Evolutionary conservation across 2,797 vertebrate genomes (phyloP), one percentile per base, ranked within the genome.

Genomic region (Mus spretus): DNA sequence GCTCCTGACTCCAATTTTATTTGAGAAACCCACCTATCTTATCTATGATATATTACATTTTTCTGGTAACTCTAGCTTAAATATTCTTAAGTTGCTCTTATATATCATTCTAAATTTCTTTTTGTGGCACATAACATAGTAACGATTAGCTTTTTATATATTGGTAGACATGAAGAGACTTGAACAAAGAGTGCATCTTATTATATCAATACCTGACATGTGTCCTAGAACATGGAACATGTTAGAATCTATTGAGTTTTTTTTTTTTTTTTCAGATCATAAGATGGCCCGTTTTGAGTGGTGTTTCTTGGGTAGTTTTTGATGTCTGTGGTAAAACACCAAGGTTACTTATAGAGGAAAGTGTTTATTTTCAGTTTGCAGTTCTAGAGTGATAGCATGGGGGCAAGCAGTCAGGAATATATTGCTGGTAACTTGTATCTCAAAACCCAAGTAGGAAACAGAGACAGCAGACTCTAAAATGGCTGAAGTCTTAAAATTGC

Each of bases 201-300:
- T 50, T 95, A 1, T 90, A 81, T 88, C 28, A 89, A 82, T 7
- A 89, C 31, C 10, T 91, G 59, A 6, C 31, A n/a, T 79, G 31
- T 20, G 26, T n/a, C 55, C 14, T 87, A 83, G 13, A 61, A 50
- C 0, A 59, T 67, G 44, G 20, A 65, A 82, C 34, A 0, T 89
- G 59, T 88, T 93, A 40, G 57, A 67, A 57, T 78, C 28, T 88
- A 19, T 19, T 90, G 44, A 61, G 47, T 70, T 63, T 65, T 63
- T 63, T 65, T 90, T 70, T 63, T 65, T 63, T 63, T 65, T 90
- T 95, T 96, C 67, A 77, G 72, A n/a, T 4, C 31, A 86, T 4
- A 40, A 59, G 78, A 24, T 57, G 83, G 37, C 7, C 4, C 0
- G 14, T 57, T 65, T 37, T 19, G 61, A 14, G 17, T 57, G 10